Evolutionary conservation across 2,113 vertebrate genomes (phyloP).

Genomic region (Opisthocomus hoazin): DNA sequence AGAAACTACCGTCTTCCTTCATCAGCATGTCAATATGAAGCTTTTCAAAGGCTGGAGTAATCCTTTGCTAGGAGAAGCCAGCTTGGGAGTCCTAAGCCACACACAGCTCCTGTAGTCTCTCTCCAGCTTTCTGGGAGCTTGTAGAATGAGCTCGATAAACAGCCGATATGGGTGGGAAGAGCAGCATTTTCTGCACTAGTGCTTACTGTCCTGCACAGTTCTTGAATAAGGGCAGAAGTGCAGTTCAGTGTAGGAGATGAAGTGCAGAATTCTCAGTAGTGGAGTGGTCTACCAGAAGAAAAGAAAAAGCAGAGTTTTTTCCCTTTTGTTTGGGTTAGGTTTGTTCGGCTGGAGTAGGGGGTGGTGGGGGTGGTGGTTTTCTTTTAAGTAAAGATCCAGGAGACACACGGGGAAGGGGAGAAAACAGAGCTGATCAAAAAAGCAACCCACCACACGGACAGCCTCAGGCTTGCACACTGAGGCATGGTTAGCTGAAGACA

Average conservation of each 20-base stretch:
- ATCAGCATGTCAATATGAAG: not conserved
- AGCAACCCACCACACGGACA: not conserved
- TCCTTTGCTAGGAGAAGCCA: not conserved
- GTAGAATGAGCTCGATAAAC: not conserved
- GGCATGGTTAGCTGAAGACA: not conserved
- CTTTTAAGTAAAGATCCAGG: not conserved
- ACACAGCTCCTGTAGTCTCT: not conserved
- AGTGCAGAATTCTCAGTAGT: not conserved
- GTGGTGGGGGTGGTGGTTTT: not conserved
- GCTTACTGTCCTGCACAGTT: not conserved
- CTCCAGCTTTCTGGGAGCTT: not conserved
- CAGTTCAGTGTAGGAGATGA: not conserved
- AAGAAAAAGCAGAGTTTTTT: not conserved
- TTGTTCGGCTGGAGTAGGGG: not conserved
- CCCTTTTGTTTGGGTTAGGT: not conserved
- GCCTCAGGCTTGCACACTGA: not conserved
- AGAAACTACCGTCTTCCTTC: not conserved
- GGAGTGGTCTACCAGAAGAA: not conserved
- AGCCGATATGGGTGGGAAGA: not conserved
- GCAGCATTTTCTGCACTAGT: not conserved
- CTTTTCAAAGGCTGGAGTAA: not conserved
- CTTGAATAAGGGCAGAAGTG: not conserved
- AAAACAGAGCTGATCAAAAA: not conserved
- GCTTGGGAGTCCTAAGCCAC: not conserved
- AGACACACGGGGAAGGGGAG: not conserved